A percentile compares a stretch with the other conserved stretches of the same genome.
These are phyloP conservation scores for Callyntrura guangdongensis DNA, from an alignment of 2,888 invertebrate species.

Conservation along the genomic window DNA sequence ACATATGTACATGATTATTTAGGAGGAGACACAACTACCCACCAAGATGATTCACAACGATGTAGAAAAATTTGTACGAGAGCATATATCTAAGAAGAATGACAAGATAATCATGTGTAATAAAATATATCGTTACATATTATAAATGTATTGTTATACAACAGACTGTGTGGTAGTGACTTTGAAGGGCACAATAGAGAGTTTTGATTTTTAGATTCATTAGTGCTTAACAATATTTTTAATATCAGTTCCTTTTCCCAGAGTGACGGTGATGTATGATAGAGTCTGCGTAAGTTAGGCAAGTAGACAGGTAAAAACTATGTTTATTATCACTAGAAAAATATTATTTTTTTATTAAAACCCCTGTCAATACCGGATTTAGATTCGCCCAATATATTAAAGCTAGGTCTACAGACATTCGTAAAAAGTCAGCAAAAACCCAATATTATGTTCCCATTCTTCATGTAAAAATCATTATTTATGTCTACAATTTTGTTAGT, in stretches of 20 bases:
- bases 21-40: not conserved
- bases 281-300: not conserved
- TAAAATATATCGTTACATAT: constrained; percentile 18
- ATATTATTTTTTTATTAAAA: too few relatives aligned
- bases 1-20: not conserved
- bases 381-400: too few relatives aligned
- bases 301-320: too few relatives aligned
- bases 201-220: too few relatives aligned
- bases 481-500: too few relatives aligned
- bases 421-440: too few relatives aligned
- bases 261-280: not conserved
- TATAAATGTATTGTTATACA: not conserved
- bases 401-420: too few relatives aligned
- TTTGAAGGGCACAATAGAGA: not conserved
- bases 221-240: not conserved
- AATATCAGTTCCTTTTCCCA: constrained; percentile 36
- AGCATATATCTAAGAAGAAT: not conserved
- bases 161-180: not conserved
- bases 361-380: too few relatives aligned
- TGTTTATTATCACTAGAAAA: too few relatives aligned
- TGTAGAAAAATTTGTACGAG: constrained; percentile 35
- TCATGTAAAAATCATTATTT: too few relatives aligned
- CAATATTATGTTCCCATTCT: too few relatives aligned
- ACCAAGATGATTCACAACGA: not conserved
- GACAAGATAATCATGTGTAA: constrained; percentile 10